These are phyloP conservation scores for Pycnomerus fuliginosus DNA, from an alignment of 2,888 invertebrate species.

Conservation along the genomic window DNA sequence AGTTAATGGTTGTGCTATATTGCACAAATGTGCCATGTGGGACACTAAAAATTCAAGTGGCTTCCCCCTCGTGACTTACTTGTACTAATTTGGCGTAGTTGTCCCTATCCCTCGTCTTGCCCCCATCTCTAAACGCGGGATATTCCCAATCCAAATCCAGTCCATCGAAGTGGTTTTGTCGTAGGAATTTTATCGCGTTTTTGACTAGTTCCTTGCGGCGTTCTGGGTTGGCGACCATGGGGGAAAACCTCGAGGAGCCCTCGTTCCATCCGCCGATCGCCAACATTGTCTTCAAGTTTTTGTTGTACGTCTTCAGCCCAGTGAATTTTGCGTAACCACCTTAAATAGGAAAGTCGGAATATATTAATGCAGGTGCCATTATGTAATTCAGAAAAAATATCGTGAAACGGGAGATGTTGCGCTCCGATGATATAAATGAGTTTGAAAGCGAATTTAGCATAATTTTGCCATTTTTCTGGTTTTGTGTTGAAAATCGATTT, in stretches of 20 bases:
- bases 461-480: too few species aligned
- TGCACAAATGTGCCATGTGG: too few species aligned
- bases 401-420: constrained; percentile 6
- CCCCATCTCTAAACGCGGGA: constrained; percentile 79
- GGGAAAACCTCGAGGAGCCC: constrained; percentile 82
- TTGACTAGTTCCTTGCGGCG: constrained; percentile 79
- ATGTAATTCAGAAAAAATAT: background rate
- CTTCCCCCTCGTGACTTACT: too few species aligned
- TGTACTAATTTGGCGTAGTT: constrained; percentile 86
- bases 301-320: constrained; percentile 90
- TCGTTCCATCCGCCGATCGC: constrained; percentile 96
- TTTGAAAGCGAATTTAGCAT: too few species aligned
- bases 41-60: background rate
- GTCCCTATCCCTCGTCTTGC: constrained; percentile 77
- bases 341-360: constrained; percentile 44
- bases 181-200: constrained; percentile 80
- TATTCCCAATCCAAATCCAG: constrained; percentile 93
- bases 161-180: constrained; percentile 92
- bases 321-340: constrained; percentile 94
- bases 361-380: too few species aligned
- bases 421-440: too few species aligned
- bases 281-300: constrained; percentile 83
- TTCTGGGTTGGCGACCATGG: constrained; percentile 79
- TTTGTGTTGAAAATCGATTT: too few species aligned
- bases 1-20: too few species aligned